Base-by-base conservation (phyloP, 2,888 invertebrate genomes). In the Nomada goodeniana region DNA sequence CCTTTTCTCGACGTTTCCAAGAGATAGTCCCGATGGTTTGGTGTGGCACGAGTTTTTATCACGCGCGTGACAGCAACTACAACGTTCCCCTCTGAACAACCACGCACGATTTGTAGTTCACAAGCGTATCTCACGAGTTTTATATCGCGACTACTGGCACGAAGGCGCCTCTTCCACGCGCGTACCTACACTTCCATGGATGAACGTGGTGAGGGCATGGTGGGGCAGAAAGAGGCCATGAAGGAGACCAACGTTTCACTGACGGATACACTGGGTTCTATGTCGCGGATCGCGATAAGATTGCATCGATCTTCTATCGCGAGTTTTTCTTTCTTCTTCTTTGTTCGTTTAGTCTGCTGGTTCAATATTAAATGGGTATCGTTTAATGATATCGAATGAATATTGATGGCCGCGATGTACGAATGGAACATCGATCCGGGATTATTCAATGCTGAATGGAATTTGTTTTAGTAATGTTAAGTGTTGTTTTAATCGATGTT, bases 121-220 rank as follows among this genome's bases (percentile, higher is more conserved):
- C 57, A 44, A 75, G 53, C 75, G 57, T 65, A 75, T 79, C 85
- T 67, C 79, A 77, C 88, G 90, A 89, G 91, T 89, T 92, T 92
- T 92, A 91, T 92, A 91, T 90, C 88, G 86, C 87, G 88, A 92
- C 92, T 92, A 88, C 80, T 87, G 80, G 82, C 68, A 86, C 70
- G 64, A 79, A 89, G 85, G 89, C 89, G 87, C 86, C 87, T 85
- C 85, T 87, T 84, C 82, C 87, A 86, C 86, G 85, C 90, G 87
- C 87, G 87, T 87, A 89, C 89, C 89, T 89, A 87, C 83, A 86
- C 83, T 83, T 77, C 75, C 75, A 79, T 67, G 83, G 83, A 80
- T 77, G 72, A 85, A 81, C 81, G 80, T 84, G 76, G 36, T 60
- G 82, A 64, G n/a, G 29, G 69, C 36, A 60, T 75, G 74, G 88